phyloP scores from a whole-genome alignment of 2,888 invertebrate genomes.

The Luffia ferchaultella region DNA sequence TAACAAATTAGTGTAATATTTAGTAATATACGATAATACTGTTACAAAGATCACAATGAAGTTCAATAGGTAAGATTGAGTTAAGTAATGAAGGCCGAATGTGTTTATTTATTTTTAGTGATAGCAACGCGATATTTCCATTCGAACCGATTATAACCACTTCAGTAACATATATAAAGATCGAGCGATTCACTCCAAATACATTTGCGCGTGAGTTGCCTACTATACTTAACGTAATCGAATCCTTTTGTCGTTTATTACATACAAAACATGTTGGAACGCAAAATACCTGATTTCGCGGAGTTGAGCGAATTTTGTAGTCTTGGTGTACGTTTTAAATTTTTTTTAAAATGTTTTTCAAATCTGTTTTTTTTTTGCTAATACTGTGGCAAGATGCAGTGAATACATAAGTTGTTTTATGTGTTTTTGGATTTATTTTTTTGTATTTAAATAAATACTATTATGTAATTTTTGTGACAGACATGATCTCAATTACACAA shows the following conservation, averaged over 20 bases:
- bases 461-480: too few relatives aligned
- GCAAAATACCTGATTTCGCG: constrained; percentile 39
- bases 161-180: neutral
- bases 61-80: too few relatives aligned
- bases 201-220: neutral
- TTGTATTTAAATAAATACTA: too few relatives aligned
- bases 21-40: too few relatives aligned
- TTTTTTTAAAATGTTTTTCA: neutral
- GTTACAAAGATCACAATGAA: too few relatives aligned
- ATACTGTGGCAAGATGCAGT: neutral
- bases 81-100: neutral
- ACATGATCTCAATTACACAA: too few relatives aligned
- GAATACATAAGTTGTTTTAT: neutral
- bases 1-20: too few relatives aligned
- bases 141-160: neutral
- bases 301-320: constrained; percentile 56
- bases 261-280: constrained; percentile 27
- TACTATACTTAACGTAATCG: neutral
- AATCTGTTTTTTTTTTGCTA: too few relatives aligned
- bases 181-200: neutral
- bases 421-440: neutral
- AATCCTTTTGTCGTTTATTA: neutral
- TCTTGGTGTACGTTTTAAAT: constrained; percentile 35
- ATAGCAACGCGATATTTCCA: neutral
- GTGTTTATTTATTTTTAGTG: too few relatives aligned